Evolutionary conservation across 1,140 invertebrate species (phyloP).

Genomic region (Eriosoma lanigerum): DNA sequence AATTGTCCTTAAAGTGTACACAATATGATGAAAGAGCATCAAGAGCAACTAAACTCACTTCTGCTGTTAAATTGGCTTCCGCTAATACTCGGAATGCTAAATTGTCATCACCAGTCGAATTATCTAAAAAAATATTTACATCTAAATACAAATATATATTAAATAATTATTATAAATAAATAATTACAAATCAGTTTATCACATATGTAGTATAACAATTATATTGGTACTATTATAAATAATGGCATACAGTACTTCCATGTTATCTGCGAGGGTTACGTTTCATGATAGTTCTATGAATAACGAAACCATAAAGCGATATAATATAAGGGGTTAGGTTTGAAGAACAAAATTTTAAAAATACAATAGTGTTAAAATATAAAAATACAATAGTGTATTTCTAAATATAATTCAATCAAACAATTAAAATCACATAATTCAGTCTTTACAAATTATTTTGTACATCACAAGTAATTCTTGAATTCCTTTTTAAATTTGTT

Average conservation of each 20-base stretch:
- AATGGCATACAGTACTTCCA: background rate
- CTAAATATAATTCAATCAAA: no score
- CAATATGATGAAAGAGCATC: conserved; percentile 85
- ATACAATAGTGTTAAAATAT: no score
- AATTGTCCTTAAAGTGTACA: conserved; percentile 73
- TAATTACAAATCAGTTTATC: no score
- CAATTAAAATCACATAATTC: no score
- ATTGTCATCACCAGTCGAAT: conserved; percentile 60
- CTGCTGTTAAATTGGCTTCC: conserved; percentile 86
- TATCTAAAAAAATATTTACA: conserved; percentile 16
- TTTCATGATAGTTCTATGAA: background rate
- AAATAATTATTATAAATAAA: no score
- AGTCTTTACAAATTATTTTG: no score
- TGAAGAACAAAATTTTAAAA: background rate
- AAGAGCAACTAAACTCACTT: conserved; percentile 83
- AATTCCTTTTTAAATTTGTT: no score
- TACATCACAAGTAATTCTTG: no score
- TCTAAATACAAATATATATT: background rate
- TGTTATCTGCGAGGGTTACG: background rate
- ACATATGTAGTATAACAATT: no score
- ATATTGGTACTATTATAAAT: no score
- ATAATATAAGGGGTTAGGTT: background rate
- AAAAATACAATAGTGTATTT: no score
- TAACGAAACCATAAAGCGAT: background rate
- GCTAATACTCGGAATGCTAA: conserved; percentile 69